Base-by-base conservation (phyloP, 2,888 invertebrate genomes). In the Loripinus fragilis region DNA sequence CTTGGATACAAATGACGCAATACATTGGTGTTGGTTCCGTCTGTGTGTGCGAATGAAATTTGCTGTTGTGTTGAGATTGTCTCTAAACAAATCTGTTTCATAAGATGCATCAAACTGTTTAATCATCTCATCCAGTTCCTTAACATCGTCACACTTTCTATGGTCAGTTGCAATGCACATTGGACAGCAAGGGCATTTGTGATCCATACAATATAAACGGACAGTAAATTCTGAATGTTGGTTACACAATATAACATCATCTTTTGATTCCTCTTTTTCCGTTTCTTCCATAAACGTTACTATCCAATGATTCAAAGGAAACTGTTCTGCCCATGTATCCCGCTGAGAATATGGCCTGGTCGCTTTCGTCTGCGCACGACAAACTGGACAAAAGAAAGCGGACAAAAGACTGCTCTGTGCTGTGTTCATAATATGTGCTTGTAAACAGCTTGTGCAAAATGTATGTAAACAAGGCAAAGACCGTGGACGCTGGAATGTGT, bases 401-500 rank as follows among this genome's bases (percentile, higher is more conserved):
- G 79, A 74, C 7, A 71, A 78, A 1, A 60, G n/a, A 0, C 68
- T 38, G 23, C 50, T 64, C 25, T 79, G 72, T 2, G 70, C 42
- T 7, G 70, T 65, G 28, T 76, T 75, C 23, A 50, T 71, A 12
- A 86, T 84, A 67, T 86, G 84, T n/a, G 72, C 71, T 1, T 73
- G 70, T 0, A 86, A 75, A 60, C 86, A 86, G 30, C 60, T 65
- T 12, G 77, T 71, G 69, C 86, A 86, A 70, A 86, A 86, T 30
- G 86, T 84, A 65, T 86, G 86, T 10, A 86, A 71, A 66, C 86
- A 86, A 17, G 86, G 85, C 28, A 86, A 68, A 25, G 84, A 81
- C 23, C 85, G 80, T 15, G 86, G 86, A n/a, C 74, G 71, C 17
- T 68, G 71, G 71, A 84, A 80, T 38, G 50, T 78, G 25, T 84